These are phyloP conservation scores for Corvus cornix DNA, from an alignment of 2,113 vertebrate species.

Conservation along the genomic window DNA sequence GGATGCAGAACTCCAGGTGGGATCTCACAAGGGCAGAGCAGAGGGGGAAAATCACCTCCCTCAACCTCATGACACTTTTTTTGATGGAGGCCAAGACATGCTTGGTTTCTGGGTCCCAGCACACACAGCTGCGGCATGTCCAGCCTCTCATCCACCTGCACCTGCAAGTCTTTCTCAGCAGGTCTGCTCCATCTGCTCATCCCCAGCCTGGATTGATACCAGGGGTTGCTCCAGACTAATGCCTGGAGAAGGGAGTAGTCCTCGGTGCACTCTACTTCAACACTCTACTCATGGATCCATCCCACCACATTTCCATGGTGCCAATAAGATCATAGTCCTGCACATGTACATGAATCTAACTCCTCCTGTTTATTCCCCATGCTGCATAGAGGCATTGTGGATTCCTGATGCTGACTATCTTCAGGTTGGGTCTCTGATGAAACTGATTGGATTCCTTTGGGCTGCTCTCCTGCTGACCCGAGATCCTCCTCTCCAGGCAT, in stretches of 20 bases:
- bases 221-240: too few relatives aligned
- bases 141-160: neutral
- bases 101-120: neutral
- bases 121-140: neutral
- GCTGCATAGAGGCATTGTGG: neutral
- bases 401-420: neutral
- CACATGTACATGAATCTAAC: too few relatives aligned
- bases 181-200: neutral
- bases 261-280: neutral
- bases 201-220: neutral
- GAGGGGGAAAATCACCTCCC: neutral
- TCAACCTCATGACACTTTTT: neutral
- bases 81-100: neutral
- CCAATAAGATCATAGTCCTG: neutral
- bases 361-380: neutral
- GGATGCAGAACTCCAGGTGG: neutral
- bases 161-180: neutral
- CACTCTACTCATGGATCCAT: neutral
- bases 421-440: neutral
- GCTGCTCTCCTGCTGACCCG: neutral
- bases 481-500: neutral
- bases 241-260: neutral
- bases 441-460: neutral
- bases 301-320: neutral
- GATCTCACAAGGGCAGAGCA: neutral